These are phyloP conservation scores for Pocillopora damicornis DNA, from an alignment of 64 coral and sea anemone species.

Conservation along the genomic window DNA sequence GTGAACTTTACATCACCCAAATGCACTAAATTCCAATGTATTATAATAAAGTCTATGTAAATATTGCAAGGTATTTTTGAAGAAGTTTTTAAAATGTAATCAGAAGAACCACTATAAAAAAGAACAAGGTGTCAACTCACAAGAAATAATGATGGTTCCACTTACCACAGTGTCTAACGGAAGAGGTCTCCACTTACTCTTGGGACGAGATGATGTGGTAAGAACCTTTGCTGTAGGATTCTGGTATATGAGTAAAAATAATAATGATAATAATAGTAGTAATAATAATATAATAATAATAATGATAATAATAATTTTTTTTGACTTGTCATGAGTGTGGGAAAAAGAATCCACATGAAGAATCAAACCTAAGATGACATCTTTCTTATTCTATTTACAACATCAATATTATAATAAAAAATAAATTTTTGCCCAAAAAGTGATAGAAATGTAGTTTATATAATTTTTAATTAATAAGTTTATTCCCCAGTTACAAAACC, in stretches of 20 bases:
- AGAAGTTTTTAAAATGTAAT: background rate
- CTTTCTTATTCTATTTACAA: too few relatives aligned
- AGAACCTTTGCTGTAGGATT: constrained; percentile 79
- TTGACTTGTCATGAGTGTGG: too few relatives aligned
- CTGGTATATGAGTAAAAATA: constrained; percentile 17
- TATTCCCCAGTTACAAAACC: too few relatives aligned
- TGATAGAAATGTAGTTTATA: too few relatives aligned
- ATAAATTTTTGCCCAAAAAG: background rate
- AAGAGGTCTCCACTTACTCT: constrained; percentile 94
- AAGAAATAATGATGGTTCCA: background rate
- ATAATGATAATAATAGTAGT: background rate
- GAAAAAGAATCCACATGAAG: too few relatives aligned
- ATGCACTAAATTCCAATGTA: too few relatives aligned
- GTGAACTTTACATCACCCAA: too few relatives aligned
- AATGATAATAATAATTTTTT: too few relatives aligned
- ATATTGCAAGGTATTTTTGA: background rate
- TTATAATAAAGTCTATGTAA: too few relatives aligned
- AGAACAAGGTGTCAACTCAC: background rate
- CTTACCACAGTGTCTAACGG: constrained; percentile 92
- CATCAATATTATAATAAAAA: background rate
- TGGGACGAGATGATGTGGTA: constrained; percentile 77
- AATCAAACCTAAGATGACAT: too few relatives aligned
- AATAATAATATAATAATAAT: background rate
- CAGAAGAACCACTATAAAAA: background rate
- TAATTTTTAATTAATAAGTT: too few relatives aligned